phyloP scores from a whole-genome alignment of 2,888 invertebrate genomes.

The Trissolcus brochymenae region DNA sequence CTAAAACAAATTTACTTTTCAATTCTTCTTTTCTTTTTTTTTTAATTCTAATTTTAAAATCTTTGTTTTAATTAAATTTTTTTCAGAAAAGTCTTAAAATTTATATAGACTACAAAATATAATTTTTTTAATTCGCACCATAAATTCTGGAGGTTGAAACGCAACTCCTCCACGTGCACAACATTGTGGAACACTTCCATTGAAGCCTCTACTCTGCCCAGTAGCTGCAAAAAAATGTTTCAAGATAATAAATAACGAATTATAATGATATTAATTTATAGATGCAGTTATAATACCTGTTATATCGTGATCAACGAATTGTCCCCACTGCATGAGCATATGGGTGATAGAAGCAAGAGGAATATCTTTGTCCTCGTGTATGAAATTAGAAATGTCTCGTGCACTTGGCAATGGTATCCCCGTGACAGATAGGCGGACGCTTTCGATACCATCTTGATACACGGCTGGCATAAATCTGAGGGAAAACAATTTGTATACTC shows the following conservation, averaged over 20 bases:
- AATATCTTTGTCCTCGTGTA: slow-evolving; percentile 81
- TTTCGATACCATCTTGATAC: slow-evolving; percentile 86
- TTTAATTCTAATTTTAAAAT: neutral
- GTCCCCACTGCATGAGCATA: slow-evolving; percentile 94
- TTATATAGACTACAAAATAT: too few species aligned
- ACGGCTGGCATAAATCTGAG: slow-evolving; percentile 85
- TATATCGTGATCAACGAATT: slow-evolving; percentile 92
- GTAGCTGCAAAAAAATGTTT: slow-evolving; percentile 78
- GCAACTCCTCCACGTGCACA: slow-evolving; percentile 81
- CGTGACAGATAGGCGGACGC: slow-evolving; percentile 79
- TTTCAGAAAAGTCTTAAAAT: too few species aligned
- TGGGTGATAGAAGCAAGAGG: slow-evolving; percentile 84
- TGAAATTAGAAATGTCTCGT: slow-evolving; percentile 83
- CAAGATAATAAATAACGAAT: slow-evolving; percentile 8
- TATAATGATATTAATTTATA: neutral
- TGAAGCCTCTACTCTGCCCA: slow-evolving; percentile 86
- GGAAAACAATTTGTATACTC: neutral
- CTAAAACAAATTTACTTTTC: slow-evolving; percentile 73
- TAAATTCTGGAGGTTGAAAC: slow-evolving; percentile 80
- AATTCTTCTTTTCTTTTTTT: too few species aligned
- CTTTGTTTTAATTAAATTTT: neutral
- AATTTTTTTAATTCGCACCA: slow-evolving; percentile 76
- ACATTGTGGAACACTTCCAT: slow-evolving; percentile 87
- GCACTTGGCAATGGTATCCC: slow-evolving; percentile 85
- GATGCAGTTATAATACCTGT: slow-evolving; percentile 76